Conservation (phyloP, 2,113 vertebrate genomes). For the Urocitellus parryii region DNA sequence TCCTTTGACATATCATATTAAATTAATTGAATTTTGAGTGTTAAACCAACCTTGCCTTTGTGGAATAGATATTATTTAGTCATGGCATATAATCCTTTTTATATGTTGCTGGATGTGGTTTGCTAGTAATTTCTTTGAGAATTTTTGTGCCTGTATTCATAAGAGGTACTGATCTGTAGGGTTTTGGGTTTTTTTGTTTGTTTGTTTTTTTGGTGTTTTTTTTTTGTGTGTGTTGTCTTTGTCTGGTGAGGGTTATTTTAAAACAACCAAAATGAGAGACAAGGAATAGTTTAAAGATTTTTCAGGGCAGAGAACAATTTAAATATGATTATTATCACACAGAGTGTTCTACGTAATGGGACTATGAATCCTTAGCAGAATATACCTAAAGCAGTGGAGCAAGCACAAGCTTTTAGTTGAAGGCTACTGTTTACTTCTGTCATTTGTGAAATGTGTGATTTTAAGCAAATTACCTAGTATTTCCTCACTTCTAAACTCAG, state of each 20-base stretch:
- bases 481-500: background rate
- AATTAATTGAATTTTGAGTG: background rate
- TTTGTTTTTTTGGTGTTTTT: no score
- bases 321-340: background rate
- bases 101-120: background rate
- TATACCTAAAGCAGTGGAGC: background rate
- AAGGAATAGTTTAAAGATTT: background rate
- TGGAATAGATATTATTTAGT: constrained; percentile 12
- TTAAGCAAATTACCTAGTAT: background rate
- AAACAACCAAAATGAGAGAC: background rate
- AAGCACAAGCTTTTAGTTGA: background rate
- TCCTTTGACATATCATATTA: background rate
- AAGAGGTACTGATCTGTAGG: background rate
- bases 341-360: background rate
- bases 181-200: constrained; percentile 15
- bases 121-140: background rate
- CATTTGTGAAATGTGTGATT: constrained; percentile 19
- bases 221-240: background rate
- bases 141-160: background rate
- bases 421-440: background rate
- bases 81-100: background rate
- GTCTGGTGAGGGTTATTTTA: background rate
- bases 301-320: background rate
- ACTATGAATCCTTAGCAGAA: background rate
- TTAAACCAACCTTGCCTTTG: constrained; percentile 40